These are phyloP conservation scores for Tenualosa ilisha DNA, from an alignment of 2,797 vertebrate genomes.

Conservation along the genomic window DNA sequence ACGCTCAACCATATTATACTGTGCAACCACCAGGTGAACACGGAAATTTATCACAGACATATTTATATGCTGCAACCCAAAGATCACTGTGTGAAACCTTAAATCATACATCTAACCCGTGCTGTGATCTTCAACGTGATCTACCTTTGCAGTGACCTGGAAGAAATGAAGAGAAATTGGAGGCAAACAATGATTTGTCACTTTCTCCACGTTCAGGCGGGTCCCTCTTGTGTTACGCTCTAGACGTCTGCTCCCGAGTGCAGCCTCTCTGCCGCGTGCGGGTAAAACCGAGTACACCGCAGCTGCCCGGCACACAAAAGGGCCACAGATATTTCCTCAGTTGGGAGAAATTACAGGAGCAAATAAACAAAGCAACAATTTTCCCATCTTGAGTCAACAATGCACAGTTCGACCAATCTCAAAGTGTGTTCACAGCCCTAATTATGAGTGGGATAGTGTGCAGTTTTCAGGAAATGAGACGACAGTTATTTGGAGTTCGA, in stretches of 20 bases:
- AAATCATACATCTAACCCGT: background rate
- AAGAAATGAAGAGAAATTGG: background rate
- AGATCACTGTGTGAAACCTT: background rate
- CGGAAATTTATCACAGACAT: background rate
- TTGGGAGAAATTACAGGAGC: conserved; percentile 69
- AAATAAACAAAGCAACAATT: conserved; percentile 72
- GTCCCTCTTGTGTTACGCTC: background rate
- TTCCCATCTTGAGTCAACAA: conserved; percentile 66
- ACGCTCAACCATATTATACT: background rate
- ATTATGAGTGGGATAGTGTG: conserved; percentile 64
- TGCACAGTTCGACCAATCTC: conserved; percentile 60
- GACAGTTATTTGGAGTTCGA: conserved; percentile 53
- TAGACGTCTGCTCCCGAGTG: background rate
- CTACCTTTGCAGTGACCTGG: background rate
- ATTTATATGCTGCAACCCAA: background rate
- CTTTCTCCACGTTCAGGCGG: background rate
- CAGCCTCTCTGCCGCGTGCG: background rate
- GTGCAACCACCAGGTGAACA: background rate
- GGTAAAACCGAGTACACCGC: conserved; percentile 44
- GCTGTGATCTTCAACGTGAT: background rate
- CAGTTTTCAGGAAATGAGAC: conserved; percentile 71
- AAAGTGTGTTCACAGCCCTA: conserved; percentile 61
- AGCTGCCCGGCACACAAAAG: conserved; percentile 60
- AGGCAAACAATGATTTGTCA: background rate
- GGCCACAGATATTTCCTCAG: conserved; percentile 68